Conservation (phyloP, 2,888 invertebrate species). For the Stegana nigrithorax region DNA sequence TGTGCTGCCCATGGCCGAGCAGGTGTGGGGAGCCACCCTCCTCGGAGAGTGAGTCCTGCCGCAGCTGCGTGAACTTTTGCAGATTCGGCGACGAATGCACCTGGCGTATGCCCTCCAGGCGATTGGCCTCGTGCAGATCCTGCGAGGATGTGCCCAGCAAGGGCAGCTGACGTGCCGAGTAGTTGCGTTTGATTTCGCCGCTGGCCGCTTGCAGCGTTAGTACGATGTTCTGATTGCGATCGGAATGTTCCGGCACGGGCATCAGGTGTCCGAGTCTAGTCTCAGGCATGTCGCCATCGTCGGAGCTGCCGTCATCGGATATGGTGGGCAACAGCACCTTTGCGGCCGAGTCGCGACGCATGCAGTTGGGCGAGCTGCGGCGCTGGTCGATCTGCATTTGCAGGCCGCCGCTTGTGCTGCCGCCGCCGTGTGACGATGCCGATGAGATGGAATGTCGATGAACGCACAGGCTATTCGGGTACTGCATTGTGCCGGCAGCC, state of each 20-base stretch:
- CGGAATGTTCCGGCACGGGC: conserved; percentile 50
- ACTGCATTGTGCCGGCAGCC: conserved; percentile 32
- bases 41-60: conserved; percentile 47
- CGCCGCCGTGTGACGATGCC: conserved; percentile 56
- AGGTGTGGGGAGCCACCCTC: conserved; percentile 55
- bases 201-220: conserved; percentile 66
- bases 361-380: conserved; percentile 49
- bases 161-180: conserved; percentile 65
- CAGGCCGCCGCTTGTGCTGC: conserved; percentile 51
- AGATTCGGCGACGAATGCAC: conserved; percentile 68
- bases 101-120: conserved; percentile 61
- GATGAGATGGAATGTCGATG: conserved; percentile 65
- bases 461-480: conserved; percentile 56
- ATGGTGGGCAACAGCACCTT: conserved; percentile 61
- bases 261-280: conserved; percentile 36
- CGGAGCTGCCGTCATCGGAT: conserved; percentile 60
- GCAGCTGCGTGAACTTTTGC: conserved; percentile 59
- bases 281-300: conserved; percentile 22
- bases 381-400: conserved; percentile 67
- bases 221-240: conserved; percentile 63
- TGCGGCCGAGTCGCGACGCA: conserved; percentile 64
- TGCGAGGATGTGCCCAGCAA: conserved; percentile 64
- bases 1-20: conserved; percentile 46
- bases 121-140: conserved; percentile 54
- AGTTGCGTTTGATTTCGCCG: conserved; percentile 67